Evolutionary conservation across 2,888 invertebrate genomes (phyloP).

Genomic region (Melieria crassipennis): DNA sequence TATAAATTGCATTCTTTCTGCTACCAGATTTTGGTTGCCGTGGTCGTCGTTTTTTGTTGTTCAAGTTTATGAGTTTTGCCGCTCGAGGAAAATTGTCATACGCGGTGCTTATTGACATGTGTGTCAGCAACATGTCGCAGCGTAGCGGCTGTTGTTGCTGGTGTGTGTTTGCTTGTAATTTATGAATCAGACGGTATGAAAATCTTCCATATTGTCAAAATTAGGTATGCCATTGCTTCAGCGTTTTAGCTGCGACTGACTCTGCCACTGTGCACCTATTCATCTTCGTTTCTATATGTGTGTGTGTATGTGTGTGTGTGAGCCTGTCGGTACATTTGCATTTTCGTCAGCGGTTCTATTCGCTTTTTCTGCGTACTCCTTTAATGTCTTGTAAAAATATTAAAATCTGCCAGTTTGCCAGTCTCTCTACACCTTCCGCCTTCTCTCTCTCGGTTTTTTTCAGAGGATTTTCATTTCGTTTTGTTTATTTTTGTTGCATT

Average conservation of each 20-base stretch:
- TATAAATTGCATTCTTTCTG: slow-evolving; percentile 22
- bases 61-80: no score
- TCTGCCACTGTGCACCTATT: not conserved
- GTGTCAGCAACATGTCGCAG: slow-evolving; percentile 12
- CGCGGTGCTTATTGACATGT: slow-evolving; percentile 37
- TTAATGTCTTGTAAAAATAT: not conserved
- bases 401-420: no score
- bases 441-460: slow-evolving; percentile 8
- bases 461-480: no score
- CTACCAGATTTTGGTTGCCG: slow-evolving; percentile 1
- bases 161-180: no score
- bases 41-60: not conserved
- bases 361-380: not conserved
- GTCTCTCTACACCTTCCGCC: slow-evolving; percentile 30
- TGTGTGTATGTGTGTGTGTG: no score
- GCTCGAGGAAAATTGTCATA: no score
- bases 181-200: not conserved
- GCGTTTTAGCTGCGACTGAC: not conserved
- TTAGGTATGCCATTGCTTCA: not conserved
- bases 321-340: no score
- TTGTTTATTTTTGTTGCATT: no score
- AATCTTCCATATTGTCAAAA: slow-evolving; percentile 14
- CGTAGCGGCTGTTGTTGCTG: no score
- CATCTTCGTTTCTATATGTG: not conserved
- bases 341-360: not conserved